A percentile compares a stretch with the other conserved stretches of the same genome.
phyloP scores from a whole-genome alignment of 2,797 vertebrate species.

The Dallia pectoralis region DNA sequence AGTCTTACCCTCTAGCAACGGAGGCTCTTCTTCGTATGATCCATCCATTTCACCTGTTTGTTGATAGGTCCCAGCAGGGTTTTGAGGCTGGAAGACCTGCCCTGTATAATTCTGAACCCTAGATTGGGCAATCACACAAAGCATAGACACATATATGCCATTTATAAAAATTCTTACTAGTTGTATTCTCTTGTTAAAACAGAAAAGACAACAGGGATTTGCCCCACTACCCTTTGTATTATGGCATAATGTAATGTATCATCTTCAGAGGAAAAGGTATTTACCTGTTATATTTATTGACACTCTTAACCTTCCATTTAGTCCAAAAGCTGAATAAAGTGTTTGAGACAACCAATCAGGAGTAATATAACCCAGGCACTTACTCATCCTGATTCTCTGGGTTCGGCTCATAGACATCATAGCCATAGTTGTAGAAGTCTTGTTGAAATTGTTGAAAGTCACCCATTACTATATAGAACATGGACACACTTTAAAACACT shows the following conservation, averaged over 20 bases:
- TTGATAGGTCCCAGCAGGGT: constrained; percentile 20
- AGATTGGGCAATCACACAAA: constrained; percentile 33
- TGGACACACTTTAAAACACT: too few relatives aligned
- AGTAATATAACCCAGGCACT: constrained; percentile 48
- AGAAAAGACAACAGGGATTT: too few relatives aligned
- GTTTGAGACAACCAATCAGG: too few relatives aligned
- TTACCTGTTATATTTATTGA: too few relatives aligned
- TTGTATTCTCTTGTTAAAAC: too few relatives aligned
- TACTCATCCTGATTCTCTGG: constrained; percentile 50
- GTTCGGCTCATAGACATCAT: constrained; percentile 26
- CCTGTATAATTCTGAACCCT: constrained; percentile 42
- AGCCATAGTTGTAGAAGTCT: constrained; percentile 80
- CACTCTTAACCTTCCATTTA: too few relatives aligned
- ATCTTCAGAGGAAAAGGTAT: too few relatives aligned
- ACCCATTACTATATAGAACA: constrained; percentile 74
- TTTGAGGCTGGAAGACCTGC: constrained; percentile 56
- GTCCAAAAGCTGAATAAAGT: too few relatives aligned
- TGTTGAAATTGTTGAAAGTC: constrained; percentile 75
- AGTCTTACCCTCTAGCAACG: constrained; percentile 66
- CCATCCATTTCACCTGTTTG: constrained; percentile 20
- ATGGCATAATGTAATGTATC: too few relatives aligned
- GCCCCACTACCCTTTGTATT: too few relatives aligned
- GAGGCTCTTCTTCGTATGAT: constrained; percentile 58
- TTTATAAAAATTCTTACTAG: constrained; percentile 22
- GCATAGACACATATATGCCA: constrained; percentile 24